These are phyloP conservation scores for Chrysodeixis includens DNA, from an alignment of 2,888 invertebrate species.

Conservation along the genomic window DNA sequence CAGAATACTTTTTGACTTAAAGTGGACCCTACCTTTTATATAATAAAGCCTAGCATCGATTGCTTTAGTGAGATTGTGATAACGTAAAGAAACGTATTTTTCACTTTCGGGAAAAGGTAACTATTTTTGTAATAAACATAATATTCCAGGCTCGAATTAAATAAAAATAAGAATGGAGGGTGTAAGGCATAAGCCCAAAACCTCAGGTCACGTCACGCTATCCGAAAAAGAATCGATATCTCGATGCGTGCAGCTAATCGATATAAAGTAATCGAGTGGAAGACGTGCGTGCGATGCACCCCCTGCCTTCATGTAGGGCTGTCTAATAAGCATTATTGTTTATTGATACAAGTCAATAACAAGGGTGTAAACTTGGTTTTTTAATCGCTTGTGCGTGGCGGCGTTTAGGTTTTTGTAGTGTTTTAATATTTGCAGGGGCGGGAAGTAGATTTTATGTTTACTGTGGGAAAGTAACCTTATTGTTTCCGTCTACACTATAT, in stretches of 20 bases:
- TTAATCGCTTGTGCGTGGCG: conserved; percentile 18
- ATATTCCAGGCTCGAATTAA: neutral
- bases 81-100: no score
- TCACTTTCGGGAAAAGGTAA: neutral
- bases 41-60: no score
- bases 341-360: conserved; percentile 64
- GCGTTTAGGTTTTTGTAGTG: conserved; percentile 12
- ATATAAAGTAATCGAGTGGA: conserved; percentile 58
- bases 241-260: conserved; percentile 77
- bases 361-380: conserved; percentile 43
- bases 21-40: no score
- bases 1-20: no score
- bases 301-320: conserved; percentile 45
- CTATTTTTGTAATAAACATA: neutral
- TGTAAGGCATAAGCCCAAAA: conserved; percentile 8
- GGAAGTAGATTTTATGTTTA: neutral
- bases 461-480: neutral
- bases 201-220: conserved; percentile 44
- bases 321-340: conserved; percentile 67
- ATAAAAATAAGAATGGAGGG: neutral
- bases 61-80: no score
- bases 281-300: conserved; percentile 70
- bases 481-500: neutral
- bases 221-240: conserved; percentile 65
- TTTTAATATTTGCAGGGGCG: neutral